These are phyloP conservation scores for Drosophila affinis DNA, from an alignment of 2,888 invertebrate genomes.

Conservation along the genomic window DNA sequence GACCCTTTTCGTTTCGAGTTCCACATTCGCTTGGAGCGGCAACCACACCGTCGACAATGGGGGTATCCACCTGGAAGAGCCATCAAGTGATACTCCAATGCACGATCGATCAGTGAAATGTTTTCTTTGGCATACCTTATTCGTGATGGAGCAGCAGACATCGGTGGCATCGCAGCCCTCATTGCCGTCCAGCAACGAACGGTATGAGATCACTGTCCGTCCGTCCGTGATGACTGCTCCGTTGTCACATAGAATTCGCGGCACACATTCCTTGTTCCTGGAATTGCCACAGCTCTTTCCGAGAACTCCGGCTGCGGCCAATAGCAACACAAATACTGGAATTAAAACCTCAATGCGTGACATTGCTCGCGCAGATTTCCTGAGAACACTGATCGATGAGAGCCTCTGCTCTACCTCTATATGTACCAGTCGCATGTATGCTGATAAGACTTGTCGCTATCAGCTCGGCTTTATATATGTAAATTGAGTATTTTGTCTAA, in stretches of 20 bases:
- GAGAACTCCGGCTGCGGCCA: neutral
- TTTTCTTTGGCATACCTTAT: no score
- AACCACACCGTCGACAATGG: neutral
- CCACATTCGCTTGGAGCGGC: neutral
- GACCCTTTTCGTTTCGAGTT: neutral
- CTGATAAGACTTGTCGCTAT: neutral
- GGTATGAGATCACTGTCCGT: neutral
- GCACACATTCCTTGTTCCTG: neutral
- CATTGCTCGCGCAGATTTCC: neutral
- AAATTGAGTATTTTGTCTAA: no score
- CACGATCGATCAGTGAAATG: no score
- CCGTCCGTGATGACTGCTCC: neutral
- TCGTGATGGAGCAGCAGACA: neutral
- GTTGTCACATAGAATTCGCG: neutral
- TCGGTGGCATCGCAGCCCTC: slow-evolving; percentile 7
- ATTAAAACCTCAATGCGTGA: neutral
- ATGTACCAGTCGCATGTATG: no score
- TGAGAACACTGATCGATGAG: neutral
- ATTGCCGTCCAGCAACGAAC: neutral
- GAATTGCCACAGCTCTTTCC: neutral
- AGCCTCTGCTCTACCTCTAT: neutral
- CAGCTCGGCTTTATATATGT: no score
- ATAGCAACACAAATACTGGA: neutral
- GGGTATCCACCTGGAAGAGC: neutral
- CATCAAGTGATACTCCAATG: neutral